Evolutionary conservation across 2,888 invertebrate genomes (phyloP).

Genomic region (Drosophila gaucha): DNA sequence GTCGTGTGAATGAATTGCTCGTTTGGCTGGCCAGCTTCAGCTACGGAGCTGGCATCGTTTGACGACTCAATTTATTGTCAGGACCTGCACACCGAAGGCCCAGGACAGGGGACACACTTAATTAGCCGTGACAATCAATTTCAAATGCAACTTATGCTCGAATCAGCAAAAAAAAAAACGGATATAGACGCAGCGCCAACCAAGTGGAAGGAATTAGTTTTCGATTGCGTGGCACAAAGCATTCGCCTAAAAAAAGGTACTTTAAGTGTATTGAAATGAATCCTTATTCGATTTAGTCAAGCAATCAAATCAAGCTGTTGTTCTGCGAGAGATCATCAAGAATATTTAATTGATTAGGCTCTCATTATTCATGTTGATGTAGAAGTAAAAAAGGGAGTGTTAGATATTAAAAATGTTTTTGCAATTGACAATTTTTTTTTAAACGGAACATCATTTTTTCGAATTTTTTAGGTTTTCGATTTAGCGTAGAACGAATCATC

Average conservation of each 20-base stretch:
- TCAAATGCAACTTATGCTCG: slow-evolving; percentile 84
- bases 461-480: no score
- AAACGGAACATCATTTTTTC: no score
- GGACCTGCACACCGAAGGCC: slow-evolving; percentile 46
- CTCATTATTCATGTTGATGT: no score
- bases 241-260: slow-evolving; percentile 29
- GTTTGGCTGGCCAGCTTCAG: slow-evolving; percentile 43
- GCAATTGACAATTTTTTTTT: no score
- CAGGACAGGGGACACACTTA: slow-evolving; percentile 78
- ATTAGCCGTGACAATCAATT: slow-evolving; percentile 85
- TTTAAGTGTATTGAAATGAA: slow-evolving; percentile 40
- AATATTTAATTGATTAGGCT: no score
- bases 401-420: no score
- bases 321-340: not conserved
- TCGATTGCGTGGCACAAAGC: slow-evolving; percentile 63
- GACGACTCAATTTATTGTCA: slow-evolving; percentile 83
- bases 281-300: slow-evolving; percentile 16
- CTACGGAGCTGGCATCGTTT: slow-evolving; percentile 37
- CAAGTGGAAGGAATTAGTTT: slow-evolving; percentile 74
- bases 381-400: no score
- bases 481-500: no score
- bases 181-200: slow-evolving; percentile 22
- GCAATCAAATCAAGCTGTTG: slow-evolving; percentile 4
- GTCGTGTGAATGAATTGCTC: slow-evolving; percentile 59
- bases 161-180: slow-evolving; percentile 66